Evolutionary conservation across 2,797 vertebrate genomes (phyloP).

Genomic region (Myoxocephalus aenaeus): DNA sequence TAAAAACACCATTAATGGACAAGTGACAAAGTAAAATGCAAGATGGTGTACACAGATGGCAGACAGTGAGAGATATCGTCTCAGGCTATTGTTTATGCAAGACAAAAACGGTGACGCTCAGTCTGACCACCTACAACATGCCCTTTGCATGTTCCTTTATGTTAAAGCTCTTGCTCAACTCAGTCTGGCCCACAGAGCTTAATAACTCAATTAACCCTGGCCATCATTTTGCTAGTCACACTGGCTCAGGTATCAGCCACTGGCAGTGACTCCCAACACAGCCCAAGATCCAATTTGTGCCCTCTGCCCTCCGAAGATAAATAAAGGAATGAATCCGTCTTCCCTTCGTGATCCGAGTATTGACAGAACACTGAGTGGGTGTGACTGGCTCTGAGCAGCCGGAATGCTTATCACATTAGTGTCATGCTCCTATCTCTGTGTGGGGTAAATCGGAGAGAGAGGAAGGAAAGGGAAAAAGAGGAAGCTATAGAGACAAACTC

Average conservation of each 20-base stretch:
- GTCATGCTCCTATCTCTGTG: constrained; percentile 58
- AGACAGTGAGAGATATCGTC: background rate
- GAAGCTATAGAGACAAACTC: constrained; percentile 34
- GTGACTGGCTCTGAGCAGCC: constrained; percentile 54
- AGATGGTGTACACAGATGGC: background rate
- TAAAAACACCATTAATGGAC: background rate
- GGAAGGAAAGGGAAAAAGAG: constrained; percentile 26
- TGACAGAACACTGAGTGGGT: constrained; percentile 67
- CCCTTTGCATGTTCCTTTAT: constrained; percentile 29
- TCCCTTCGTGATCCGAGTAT: constrained; percentile 61
- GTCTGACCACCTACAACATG: constrained; percentile 2
- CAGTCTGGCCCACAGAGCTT: constrained; percentile 44
- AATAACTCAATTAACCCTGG: constrained; percentile 75
- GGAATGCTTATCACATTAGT: constrained; percentile 66
- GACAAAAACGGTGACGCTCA: background rate
- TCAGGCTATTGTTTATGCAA: constrained; percentile 4
- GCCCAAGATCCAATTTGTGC: constrained; percentile 72
- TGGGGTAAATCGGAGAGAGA: constrained; percentile 55
- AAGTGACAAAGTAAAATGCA: background rate
- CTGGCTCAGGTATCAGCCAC: constrained; percentile 64
- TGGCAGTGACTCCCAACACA: constrained; percentile 54
- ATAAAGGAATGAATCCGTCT: constrained; percentile 67
- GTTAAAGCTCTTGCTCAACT: constrained; percentile 42
- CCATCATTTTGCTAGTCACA: constrained; percentile 61
- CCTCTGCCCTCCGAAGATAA: constrained; percentile 72